Base-by-base conservation (phyloP, 2,113 vertebrate genomes). In the Lucifuga dentata region DNA sequence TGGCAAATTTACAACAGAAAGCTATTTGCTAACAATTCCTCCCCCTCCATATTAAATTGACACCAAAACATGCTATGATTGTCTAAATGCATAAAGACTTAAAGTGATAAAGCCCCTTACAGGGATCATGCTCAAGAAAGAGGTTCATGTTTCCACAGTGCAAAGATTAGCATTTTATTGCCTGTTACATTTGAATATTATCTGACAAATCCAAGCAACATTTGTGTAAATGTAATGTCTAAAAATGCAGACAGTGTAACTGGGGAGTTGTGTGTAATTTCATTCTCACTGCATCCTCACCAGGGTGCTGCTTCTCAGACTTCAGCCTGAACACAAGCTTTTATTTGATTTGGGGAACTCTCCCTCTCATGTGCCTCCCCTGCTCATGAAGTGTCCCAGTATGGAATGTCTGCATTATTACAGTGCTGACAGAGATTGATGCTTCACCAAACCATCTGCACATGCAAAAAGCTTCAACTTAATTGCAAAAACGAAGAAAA, bases 281-380 rank as follows among this genome's bases (percentile, higher is more conserved):
- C 76, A 92, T 92, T 92, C 88, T 81, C 84, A 81, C 80, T 83
- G 76, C 76, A 88, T 82, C 80, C 90, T 83, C 91, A 83, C 83
- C 82, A 82, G 90, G 90, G 89, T 86, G 87, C 85, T 89, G 81
- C 68, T 84, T 84, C 80, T 80, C 76, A 86, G 76, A 76, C 87
- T 77, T 67, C 48, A 84, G 78, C 73, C 72, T 64, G 57, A 87
- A 85, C 86, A 87, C 83, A 81, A 65, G 74, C 79, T 72, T 90
- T 93, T 86, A 92, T 93, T 92, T 90, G 80, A 93, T 92, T 93
- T 91, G 78, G 67, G 82, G 73, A 84, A 76, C 80, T 66, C 69
- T 74, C 80, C 71, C 67, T 81, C 78, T 73, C 78, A 53, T 68
- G 57, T 51, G 57, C 69, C 75, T 84, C 79, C 65, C 79, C 56